These are phyloP conservation scores for Campylorhamphus procurvoides DNA, from an alignment of 2,113 vertebrate genomes.

Conservation along the genomic window DNA sequence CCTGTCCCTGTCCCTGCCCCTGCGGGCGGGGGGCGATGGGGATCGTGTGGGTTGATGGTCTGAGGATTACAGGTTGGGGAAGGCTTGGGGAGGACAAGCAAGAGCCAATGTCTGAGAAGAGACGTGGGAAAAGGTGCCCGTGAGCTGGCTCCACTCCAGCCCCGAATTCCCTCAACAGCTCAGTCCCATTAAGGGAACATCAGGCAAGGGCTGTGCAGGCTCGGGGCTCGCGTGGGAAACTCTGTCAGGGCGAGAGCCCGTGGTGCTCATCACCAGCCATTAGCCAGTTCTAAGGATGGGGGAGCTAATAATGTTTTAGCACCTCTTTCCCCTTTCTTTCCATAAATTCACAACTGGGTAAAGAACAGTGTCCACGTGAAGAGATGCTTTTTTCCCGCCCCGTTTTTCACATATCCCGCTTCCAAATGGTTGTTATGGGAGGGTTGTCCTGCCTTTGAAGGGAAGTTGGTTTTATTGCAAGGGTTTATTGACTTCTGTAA, in stretches of 20 bases:
- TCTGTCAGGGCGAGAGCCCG: background rate
- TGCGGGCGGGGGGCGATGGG: too few species aligned
- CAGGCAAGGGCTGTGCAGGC: background rate
- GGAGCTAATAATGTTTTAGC: background rate
- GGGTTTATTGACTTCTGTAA: constrained; percentile 42
- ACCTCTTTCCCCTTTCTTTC: background rate
- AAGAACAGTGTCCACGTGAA: background rate
- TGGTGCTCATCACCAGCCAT: background rate
- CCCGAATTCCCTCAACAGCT: background rate
- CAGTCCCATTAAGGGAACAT: accelerated
- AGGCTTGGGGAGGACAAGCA: background rate
- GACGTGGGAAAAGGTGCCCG: background rate
- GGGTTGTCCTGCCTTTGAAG: constrained; percentile 26
- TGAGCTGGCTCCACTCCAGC: background rate
- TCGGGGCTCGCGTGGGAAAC: accelerated
- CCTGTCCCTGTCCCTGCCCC: too few species aligned
- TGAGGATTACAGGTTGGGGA: background rate
- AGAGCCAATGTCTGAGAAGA: background rate
- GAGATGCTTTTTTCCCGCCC: accelerated
- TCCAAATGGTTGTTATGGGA: constrained; percentile 28
- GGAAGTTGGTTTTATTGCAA: constrained; percentile 15
- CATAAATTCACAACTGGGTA: background rate
- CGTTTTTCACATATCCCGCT: background rate
- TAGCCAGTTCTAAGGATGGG: background rate
- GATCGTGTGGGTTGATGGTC: background rate